phyloP scores from a whole-genome alignment of 2,888 invertebrate species.

The Oscheius onirici region DNA sequence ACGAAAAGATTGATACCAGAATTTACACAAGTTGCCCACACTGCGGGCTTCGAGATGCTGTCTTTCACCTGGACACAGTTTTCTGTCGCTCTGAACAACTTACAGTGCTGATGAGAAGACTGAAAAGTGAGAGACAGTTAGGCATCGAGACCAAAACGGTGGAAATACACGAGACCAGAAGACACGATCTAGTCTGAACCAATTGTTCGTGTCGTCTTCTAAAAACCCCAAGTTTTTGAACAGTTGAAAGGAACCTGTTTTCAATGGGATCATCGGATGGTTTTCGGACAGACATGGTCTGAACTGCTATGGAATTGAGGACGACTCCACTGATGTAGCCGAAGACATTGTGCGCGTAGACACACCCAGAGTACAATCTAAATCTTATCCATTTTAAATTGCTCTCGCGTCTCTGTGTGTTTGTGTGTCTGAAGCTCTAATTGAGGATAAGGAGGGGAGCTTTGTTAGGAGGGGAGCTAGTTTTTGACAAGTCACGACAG shows the following conservation, averaged over 20 bases:
- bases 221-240: neutral
- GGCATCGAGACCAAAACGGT: constrained; percentile 18
- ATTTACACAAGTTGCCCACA: constrained; percentile 57
- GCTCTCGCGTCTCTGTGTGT: too few relatives aligned
- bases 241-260: neutral
- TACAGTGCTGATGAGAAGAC: constrained; percentile 49
- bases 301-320: constrained; percentile 9
- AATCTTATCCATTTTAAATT: too few relatives aligned
- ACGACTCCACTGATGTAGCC: constrained; percentile 17
- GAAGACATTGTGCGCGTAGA: constrained; percentile 22
- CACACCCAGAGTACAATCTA: constrained; percentile 15
- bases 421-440: too few relatives aligned
- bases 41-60: constrained; percentile 54
- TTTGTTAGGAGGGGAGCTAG: too few relatives aligned
- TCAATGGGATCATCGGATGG: constrained; percentile 7
- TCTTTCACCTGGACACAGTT: constrained; percentile 41
- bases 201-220: constrained; percentile 15
- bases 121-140: constrained; percentile 32
- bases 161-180: constrained; percentile 23
- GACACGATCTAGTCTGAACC: constrained; percentile 17
- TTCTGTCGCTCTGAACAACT: constrained; percentile 30
- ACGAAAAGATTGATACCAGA: constrained; percentile 59
- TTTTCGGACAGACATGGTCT: neutral
- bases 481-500: too few relatives aligned
- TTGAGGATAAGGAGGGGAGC: too few relatives aligned